Conservation (phyloP, 2,888 invertebrate genomes). For the Beris chalybata region DNA sequence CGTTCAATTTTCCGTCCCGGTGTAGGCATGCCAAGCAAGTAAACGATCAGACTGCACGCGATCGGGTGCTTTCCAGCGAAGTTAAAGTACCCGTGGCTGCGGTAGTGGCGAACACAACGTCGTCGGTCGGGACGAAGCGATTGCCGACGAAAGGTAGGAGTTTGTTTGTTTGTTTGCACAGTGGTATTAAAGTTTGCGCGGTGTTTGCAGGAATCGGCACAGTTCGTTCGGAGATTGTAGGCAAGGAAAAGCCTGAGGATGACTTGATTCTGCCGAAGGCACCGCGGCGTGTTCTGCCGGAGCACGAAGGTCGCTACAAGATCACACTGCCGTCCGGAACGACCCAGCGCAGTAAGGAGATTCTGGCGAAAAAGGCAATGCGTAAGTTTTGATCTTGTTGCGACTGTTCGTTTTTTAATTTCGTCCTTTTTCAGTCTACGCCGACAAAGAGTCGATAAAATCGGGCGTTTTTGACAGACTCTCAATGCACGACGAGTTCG, state of each 20-base stretch:
- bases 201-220: neutral
- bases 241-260: neutral
- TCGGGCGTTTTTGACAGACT: conserved; percentile 50
- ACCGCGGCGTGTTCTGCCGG: conserved; percentile 56
- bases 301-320: conserved; percentile 62
- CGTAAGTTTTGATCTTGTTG: conserved; percentile 43
- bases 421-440: conserved; percentile 46
- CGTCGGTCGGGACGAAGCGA: neutral
- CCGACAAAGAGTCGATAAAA: conserved; percentile 49
- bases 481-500: conserved; percentile 8
- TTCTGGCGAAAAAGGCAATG: conserved; percentile 54
- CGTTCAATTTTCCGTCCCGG: conserved; percentile 35
- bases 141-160: neutral
- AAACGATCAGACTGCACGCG: conserved; percentile 62
- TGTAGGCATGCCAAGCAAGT: conserved; percentile 63
- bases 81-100: conserved; percentile 60
- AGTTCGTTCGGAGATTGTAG: conserved; percentile 6
- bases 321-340: conserved; percentile 60
- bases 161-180: neutral
- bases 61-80: conserved; percentile 58
- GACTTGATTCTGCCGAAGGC: conserved; percentile 42
- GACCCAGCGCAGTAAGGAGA: conserved; percentile 58
- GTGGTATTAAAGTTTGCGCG: too few relatives aligned
- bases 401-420: too few relatives aligned
- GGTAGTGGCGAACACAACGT: conserved; percentile 51